Percentiles rank a stretch among this genome's conserved stretches.
Conservation (phyloP, 2,113 vertebrate genomes). For the Mugil cephalus region DNA sequence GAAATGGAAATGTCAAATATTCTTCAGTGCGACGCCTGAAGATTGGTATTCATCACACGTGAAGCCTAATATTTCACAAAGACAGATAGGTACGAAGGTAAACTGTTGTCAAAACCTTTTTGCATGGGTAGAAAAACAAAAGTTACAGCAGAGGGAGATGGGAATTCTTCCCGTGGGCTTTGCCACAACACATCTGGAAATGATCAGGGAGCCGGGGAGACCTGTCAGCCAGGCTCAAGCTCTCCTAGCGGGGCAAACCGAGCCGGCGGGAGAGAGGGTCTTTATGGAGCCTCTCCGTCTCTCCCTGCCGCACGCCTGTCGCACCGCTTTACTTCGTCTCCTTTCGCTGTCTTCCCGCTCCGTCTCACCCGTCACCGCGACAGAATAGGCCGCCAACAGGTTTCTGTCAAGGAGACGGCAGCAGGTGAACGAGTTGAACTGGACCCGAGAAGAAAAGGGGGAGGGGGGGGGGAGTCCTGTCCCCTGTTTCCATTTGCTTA, state of each 20-base stretch:
- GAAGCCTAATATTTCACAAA: too few relatives aligned
- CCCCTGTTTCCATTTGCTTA: constrained; percentile 42
- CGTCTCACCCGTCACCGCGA: constrained; percentile 15
- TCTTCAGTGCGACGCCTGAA: constrained; percentile 30
- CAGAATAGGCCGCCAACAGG: constrained; percentile 7
- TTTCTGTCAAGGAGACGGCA: constrained; percentile 20
- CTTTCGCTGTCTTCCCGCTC: neutral
- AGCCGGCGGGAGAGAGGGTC: constrained; percentile 47
- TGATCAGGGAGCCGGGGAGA: constrained; percentile 74
- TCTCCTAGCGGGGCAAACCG: constrained; percentile 50
- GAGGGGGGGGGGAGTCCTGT: constrained; percentile 33
- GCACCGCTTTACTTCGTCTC: constrained; percentile 29
- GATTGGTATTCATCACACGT: too few relatives aligned
- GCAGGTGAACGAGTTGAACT: constrained; percentile 51
- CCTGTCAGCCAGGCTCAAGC: constrained; percentile 75
- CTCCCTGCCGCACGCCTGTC: neutral
- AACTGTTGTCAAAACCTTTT: constrained; percentile 38
- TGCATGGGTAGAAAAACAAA: constrained; percentile 67
- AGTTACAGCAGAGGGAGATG: constrained; percentile 46
- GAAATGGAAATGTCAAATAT: neutral
- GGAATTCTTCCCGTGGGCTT: constrained; percentile 67
- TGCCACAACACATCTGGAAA: constrained; percentile 82
- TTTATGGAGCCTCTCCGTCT: constrained; percentile 64
- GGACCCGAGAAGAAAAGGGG: constrained; percentile 24
- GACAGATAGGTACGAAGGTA: too few relatives aligned